Base-by-base conservation (phyloP, 2,797 vertebrate species). In the Hafferia zeledoni region DNA sequence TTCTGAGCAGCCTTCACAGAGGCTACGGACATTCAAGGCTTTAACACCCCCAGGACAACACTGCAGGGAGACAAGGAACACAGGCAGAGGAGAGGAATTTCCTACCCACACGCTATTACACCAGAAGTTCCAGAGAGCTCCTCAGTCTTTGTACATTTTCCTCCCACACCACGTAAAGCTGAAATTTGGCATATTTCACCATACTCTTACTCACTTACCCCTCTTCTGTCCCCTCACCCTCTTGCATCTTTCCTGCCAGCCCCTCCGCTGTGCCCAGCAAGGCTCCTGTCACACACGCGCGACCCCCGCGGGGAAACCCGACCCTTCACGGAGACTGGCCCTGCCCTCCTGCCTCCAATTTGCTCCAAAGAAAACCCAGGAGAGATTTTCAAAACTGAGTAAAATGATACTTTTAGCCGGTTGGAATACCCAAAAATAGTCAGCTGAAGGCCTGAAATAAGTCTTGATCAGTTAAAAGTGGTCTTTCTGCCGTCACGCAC, bases 291-390 rank as follows among this genome's bases (percentile, higher is more conserved):
- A 5, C 43, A 59, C 23, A 28, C 0, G 1, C 2, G 2, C 43
- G 37, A 33, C 4, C 13, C 22, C 15, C 17, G 28, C 0, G 0
- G 44, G 80, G 24, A 63, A 65, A 52, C 57, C 17, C 0, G 0
- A 18, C 23, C 59, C 22, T 86, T 53, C 19, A 28, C 0, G 0
- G 24, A 55, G 25, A 16, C 39, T 13, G 24, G 13, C 43, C 47
- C 39, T 33, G 35, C 47, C 17, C 43, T 12, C 27, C 31, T 6
- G 4, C 60, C 24, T 77, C 37, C 14, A 12, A 35, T n/a, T 31
- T 50, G 11, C 46, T 43, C 14, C 22, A 4, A 2, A n/a, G 25
- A 50, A 67, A 83, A 61, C 12, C 4, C 12, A 37, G 2, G 10
- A n/a, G 6, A 72, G 3, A 39, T 43, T 37, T 59, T 39, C 13